Evolutionary conservation across 53 echinoderm and acorn worm genomes (phyloP).

Genomic region (Antedon mediterranea): DNA sequence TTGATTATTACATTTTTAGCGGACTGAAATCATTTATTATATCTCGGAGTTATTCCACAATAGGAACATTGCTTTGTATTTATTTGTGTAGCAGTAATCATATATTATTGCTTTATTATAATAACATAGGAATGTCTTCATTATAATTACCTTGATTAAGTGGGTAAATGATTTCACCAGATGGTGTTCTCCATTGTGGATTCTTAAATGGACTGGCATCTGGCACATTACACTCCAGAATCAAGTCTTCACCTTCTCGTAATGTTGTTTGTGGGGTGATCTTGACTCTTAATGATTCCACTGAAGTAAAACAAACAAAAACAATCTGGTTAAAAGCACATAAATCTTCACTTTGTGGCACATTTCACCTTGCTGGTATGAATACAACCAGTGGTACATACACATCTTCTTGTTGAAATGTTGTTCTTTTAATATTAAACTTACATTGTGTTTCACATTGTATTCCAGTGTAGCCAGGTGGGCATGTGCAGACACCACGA

Average conservation of each 20-base stretch:
- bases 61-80: too few relatives aligned
- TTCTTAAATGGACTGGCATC: conserved; percentile 10
- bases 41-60: background rate
- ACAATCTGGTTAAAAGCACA: background rate
- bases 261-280: conserved; percentile 1
- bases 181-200: conserved; percentile 45
- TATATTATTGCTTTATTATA: too few relatives aligned
- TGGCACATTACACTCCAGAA: conserved; percentile 16
- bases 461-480: conserved; percentile 48
- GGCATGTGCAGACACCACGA: conserved; percentile 40
- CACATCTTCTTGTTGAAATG: background rate
- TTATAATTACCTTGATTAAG: conserved; percentile 40
- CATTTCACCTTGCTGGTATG: too few relatives aligned
- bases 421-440: background rate
- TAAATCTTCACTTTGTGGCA: too few relatives aligned
- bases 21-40: too few relatives aligned
- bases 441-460: conserved; percentile 70
- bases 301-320: background rate
- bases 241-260: background rate
- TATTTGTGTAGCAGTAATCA: too few relatives aligned
- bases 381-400: background rate
- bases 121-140: background rate
- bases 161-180: conserved; percentile 33
- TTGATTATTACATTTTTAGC: too few relatives aligned
- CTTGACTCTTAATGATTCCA: background rate